Conservation (phyloP, 2,888 invertebrate genomes). For the Nemapogon koenigi region DNA sequence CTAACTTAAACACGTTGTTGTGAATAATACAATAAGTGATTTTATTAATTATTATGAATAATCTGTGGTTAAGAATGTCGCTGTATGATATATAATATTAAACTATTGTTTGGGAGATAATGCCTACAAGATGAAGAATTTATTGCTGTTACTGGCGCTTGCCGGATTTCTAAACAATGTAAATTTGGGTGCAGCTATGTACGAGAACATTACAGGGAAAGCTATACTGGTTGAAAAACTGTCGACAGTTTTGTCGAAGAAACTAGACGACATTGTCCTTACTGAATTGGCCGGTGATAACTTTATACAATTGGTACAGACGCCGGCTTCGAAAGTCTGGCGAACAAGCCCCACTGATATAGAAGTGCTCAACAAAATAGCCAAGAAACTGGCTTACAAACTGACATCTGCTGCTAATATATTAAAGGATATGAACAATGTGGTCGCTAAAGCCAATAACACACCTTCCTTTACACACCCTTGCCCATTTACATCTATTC, state of each 20-base stretch:
- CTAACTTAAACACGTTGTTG: background rate
- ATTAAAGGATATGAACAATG: slow-evolving; percentile 43
- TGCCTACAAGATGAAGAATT: slow-evolving; percentile 48
- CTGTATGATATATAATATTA: background rate
- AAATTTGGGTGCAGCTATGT: slow-evolving; percentile 30
- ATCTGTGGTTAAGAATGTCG: too few relatives aligned
- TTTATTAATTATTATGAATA: too few relatives aligned
- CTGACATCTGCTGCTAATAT: slow-evolving; percentile 43
- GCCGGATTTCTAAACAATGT: slow-evolving; percentile 17
- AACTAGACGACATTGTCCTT: slow-evolving; percentile 44
- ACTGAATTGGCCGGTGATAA: slow-evolving; percentile 51
- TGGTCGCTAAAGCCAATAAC: slow-evolving; percentile 31
- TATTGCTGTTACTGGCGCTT: slow-evolving; percentile 41
- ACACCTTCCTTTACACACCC: slow-evolving; percentile 57
- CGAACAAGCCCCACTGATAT: slow-evolving; percentile 37
- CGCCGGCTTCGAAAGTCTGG: slow-evolving; percentile 43
- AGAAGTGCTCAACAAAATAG: slow-evolving; percentile 35
- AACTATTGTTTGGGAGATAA: slow-evolving; percentile 23
- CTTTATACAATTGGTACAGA: slow-evolving; percentile 42
- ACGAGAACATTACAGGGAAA: slow-evolving; percentile 26
- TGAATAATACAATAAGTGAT: too few relatives aligned
- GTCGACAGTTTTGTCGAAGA: slow-evolving; percentile 36
- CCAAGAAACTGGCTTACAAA: slow-evolving; percentile 45
- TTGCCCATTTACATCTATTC: slow-evolving; percentile 55
- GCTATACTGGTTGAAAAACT: slow-evolving; percentile 35